These are phyloP conservation scores for Typhlichthys eigenmanni DNA, from an alignment of 2,797 vertebrate species.

Conservation along the genomic window DNA sequence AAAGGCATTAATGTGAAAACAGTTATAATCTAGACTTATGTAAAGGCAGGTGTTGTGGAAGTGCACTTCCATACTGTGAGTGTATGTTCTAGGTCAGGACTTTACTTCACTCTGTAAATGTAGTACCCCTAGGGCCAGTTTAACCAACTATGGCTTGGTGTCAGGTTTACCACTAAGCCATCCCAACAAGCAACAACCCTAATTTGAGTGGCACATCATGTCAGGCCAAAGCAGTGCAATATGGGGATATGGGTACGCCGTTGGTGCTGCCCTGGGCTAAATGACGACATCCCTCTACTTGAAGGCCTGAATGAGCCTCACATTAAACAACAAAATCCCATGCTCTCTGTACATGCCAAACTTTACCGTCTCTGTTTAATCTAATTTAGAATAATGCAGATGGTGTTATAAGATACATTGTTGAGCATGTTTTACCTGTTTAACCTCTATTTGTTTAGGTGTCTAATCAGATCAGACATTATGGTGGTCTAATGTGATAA, in stretches of 20 bases:
- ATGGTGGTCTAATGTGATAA: too few species aligned
- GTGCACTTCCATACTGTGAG: background rate
- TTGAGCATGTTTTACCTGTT: too few species aligned
- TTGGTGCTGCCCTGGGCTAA: slow-evolving; percentile 47
- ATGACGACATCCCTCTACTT: slow-evolving; percentile 26
- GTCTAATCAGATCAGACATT: too few species aligned
- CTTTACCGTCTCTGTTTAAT: background rate
- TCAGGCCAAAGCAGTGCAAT: slow-evolving; percentile 17
- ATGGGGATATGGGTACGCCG: slow-evolving; percentile 26
- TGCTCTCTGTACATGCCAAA: background rate
- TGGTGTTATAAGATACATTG: too few species aligned
- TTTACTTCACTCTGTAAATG: too few species aligned
- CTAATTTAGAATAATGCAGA: too few species aligned
- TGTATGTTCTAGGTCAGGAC: background rate
- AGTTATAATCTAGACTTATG: background rate
- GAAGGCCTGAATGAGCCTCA: slow-evolving; percentile 4
- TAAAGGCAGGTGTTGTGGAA: background rate
- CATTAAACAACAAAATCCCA: slow-evolving; percentile 13
- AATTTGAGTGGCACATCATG: slow-evolving; percentile 23
- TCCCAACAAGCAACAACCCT: slow-evolving; percentile 11
- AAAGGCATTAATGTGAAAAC: too few species aligned
- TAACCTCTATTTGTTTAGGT: too few species aligned
- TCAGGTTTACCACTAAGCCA: background rate
- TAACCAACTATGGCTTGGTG: too few species aligned
- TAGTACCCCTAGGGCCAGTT: too few species aligned